Evolutionary conservation across 2,888 invertebrate species (phyloP), one percentile per base, ranked within the genome.

Genomic region (Polylopha cassiicola): DNA sequence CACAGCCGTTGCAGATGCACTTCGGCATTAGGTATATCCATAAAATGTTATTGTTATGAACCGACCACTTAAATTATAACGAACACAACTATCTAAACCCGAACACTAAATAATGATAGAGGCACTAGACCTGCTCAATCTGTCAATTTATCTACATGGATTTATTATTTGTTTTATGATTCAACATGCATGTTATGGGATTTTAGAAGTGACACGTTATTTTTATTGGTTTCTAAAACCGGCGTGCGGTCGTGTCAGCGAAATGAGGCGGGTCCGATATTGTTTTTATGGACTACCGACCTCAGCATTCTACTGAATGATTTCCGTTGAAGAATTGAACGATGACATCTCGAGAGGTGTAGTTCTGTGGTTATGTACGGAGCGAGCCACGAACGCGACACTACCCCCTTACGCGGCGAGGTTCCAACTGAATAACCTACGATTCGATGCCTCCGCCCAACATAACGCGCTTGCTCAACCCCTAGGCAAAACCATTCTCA

Each of bases 391-490:
- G 56, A 62, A 61, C 66, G 68, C 74, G 72, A 63, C 59, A 73
- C 78, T 68, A 67, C 72, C 76, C 68, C 69, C 77, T 68, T 58
- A 55, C 77, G 67, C 82, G 77, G 76, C 70, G 70, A 70, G 75
- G 70, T 74, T 72, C 67, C 75, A 71, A 85, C 85, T 85, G 84
- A 85, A 80, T 77, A 77, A 78, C 71, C 77, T 77, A 73, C 72
- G 65, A 81, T 65, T 75, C 80, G 65, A 77, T 73, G 82, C 84
- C 84, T 75, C 84, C 85, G 85, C 84, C 84, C 84, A 81, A 77
- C 79, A 81, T 67, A 81, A 58, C 77, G 84, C 84, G 84, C 84
- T 75, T 81, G 84, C 81, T 73, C 82, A 58, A 67, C 58, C 52
- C 55, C 32, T 46, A 11, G 6, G 42, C 41, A 41, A 46, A 57